Evolutionary conservation across 2,888 invertebrate genomes (phyloP), one percentile per base, ranked within the genome.

Genomic region (Lasiommata megera): DNA sequence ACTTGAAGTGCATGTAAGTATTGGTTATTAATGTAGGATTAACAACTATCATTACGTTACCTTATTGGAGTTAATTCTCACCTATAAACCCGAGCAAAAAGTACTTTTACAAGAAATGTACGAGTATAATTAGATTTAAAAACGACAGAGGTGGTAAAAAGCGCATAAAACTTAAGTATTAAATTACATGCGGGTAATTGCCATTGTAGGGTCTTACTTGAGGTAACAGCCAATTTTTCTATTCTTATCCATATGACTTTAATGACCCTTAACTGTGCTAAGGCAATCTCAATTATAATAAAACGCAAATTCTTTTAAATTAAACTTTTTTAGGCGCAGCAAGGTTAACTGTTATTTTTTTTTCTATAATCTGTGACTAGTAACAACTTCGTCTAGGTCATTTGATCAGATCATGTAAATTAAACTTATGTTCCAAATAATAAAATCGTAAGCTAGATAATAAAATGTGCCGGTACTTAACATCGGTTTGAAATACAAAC

Each of bases 161-260:
- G 44, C 44, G 28, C 28, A 44, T 44, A 28, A 44, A 44, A 28
- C 28, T 14, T 23, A 18, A 59, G 55, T 59, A 17, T 59, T 46
- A 59, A 59, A 59, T 46, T 55, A 51, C 44, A 44, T 29, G 51
- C 51, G 51, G 46, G 51, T 59, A 55, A 44, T 38, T 34, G 12
- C 44, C 14, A 41, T 54, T 52, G 46, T 46, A 36, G 51, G 46
- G 28, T 14, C 43, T 41, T 34, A 46, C 9, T 43, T 14, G 51
- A 55, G 29, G 41, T 43, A 37, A 44, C 43, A 46, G 50, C 44
- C 46, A 50, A 50, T 54, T 50, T 41, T 34, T 55, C 50, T 58
- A 40, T 37, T 29, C 29, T 48, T 41, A 54, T 58, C 40, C 50
- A 58, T 41, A 34, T 29, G 41, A 50, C 23, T 12, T 52, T 31